A percentile compares a stretch with the other conserved stretches of the same genome.
phyloP scores from a whole-genome alignment of 2,113 vertebrate genomes.

The Strigops habroptila region DNA sequence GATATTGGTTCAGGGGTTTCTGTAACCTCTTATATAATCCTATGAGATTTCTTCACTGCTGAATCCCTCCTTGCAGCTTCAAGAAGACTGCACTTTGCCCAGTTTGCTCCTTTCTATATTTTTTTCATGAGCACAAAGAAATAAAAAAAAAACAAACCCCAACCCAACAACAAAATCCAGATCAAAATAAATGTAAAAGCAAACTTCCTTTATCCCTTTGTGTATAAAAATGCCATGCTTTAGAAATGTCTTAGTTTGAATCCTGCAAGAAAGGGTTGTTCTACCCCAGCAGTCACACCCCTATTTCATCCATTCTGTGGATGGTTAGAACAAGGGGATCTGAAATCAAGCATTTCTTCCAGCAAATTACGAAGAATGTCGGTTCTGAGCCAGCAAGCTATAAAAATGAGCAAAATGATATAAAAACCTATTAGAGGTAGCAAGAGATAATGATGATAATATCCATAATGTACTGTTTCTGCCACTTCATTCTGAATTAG shows the following conservation, averaged over 20 bases:
- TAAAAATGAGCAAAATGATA: constrained; percentile 63
- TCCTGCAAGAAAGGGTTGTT: not conserved
- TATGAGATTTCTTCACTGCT: not conserved
- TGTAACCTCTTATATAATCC: not conserved
- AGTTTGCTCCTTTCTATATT: not conserved
- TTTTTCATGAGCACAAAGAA: not conserved
- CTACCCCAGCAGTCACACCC: not conserved
- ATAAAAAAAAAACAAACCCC: not conserved
- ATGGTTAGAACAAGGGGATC: constrained; percentile 1
- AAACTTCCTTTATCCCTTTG: not conserved
- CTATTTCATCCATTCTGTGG: constrained; percentile 23
- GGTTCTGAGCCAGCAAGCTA: constrained; percentile 52
- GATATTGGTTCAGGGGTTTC: not conserved
- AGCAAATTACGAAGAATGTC: constrained; percentile 39
- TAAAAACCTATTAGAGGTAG: constrained; percentile 63
- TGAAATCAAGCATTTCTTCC: constrained; percentile 44
- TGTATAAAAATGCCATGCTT: not conserved
- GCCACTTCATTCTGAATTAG: constrained; percentile 55
- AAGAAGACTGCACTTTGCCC: accelerated
- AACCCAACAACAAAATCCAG: not conserved
- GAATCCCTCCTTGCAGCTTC: not conserved
- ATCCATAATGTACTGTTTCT: constrained; percentile 63
- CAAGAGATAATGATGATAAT: constrained; percentile 59
- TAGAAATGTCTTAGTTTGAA: not conserved
- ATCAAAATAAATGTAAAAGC: not conserved